Base-by-base conservation (phyloP, 2,797 vertebrate species). In the Buceros bicornis region DNA sequence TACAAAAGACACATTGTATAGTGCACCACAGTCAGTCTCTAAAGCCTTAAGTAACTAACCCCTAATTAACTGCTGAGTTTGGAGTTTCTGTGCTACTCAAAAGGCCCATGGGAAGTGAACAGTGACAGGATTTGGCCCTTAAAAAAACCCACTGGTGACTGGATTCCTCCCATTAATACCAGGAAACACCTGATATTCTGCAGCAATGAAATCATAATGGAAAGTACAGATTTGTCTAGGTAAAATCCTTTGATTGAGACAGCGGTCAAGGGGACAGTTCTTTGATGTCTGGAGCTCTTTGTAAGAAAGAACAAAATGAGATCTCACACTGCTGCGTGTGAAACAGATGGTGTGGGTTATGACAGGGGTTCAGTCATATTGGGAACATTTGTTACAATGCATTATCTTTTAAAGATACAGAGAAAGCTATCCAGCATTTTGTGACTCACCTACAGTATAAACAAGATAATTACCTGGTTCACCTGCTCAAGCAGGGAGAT, bases 391-490 rank as follows among this genome's bases (percentile, higher is more conserved):
- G 94, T 86, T 96, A 91, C 93, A 96, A 79, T 82, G 82, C 82
- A 85, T 96, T 94, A 97, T 90, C 96, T 94, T 97, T 97, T 97
- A 95, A 90, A 95, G 84, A 93, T 74, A 96, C 65, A 71, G 72
- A 81, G 71, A 85, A 93, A 93, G 93, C 97, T 87, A 76, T 88
- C 94, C 96, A 93, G 95, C 93, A 89, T 96, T 96, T 82, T 93
- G 95, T 97, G 95, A 96, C 96, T 97, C 93, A 95, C 96, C 96
- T 97, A 88, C 89, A 96, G 91, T 93, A 96, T 96, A 98, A 95
- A 97, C 95, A 91, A 96, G 89, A 96, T 97, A 98, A 98, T 98
- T 98, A 97, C 96, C 94, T 97, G 91, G 88, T 95, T 97, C 82
- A 97, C 95, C 80, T 94, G 84, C 95, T 90, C 56, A 57, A 95